Evolutionary conservation across 2,113 vertebrate species (phyloP).

Genomic region (Chaenocephalus aceratus): DNA sequence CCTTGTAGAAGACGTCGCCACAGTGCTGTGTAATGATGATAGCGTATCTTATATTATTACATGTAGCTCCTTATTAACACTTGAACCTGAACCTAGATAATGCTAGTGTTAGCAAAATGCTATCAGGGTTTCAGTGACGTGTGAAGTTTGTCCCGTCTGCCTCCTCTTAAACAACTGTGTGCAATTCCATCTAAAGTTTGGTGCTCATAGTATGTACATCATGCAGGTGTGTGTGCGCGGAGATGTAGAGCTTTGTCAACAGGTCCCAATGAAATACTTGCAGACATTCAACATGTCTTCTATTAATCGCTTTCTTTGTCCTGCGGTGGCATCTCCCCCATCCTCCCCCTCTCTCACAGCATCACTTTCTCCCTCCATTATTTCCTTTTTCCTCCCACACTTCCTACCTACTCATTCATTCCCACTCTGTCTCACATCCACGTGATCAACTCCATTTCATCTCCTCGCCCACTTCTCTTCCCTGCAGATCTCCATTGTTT

Average conservation of each 20-base stretch:
- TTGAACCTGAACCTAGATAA: rapidly evolving
- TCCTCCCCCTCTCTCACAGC: not conserved
- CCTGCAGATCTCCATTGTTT: no score
- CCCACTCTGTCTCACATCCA: not conserved
- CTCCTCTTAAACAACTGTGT: conserved; percentile 50
- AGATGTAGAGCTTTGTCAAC: no score
- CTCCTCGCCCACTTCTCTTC: no score
- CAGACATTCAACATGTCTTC: not conserved
- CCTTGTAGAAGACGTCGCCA: not conserved
- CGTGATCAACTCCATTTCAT: no score
- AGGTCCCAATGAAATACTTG: not conserved
- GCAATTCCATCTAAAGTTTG: conserved; percentile 27
- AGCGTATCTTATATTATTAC: not conserved
- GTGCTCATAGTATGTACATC: conserved; percentile 37
- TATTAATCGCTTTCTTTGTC: not conserved
- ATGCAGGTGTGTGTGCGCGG: conserved; percentile 1
- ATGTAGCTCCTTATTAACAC: not conserved
- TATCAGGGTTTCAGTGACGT: conserved; percentile 18
- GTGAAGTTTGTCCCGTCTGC: not conserved
- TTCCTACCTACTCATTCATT: conserved; percentile 23
- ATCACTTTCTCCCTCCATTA: not conserved
- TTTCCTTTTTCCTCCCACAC: conserved; percentile 19
- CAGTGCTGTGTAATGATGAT: not conserved
- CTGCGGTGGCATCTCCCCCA: not conserved
- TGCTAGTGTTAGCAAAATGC: not conserved